These are phyloP conservation scores for Ommatoiulus sabulosus DNA, from an alignment of 2,888 invertebrate species.

Conservation along the genomic window DNA sequence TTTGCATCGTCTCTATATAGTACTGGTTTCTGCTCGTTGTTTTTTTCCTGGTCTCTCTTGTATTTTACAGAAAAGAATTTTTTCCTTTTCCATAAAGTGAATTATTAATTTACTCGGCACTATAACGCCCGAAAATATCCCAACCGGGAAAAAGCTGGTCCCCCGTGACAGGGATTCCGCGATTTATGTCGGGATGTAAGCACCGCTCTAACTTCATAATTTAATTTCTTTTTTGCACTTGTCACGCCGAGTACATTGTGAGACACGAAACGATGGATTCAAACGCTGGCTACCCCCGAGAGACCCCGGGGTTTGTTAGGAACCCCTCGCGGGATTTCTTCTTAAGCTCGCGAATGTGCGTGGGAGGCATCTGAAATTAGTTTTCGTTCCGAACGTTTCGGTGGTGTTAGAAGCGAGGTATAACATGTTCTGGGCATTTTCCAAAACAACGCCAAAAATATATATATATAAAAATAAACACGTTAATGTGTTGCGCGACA, in stretches of 20 bases:
- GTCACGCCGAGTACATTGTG: not conserved
- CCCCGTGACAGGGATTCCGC: conserved; percentile 31
- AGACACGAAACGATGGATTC: not conserved
- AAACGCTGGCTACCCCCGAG: not conserved
- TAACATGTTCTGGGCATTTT: not conserved
- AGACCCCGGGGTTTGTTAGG: conserved; percentile 29
- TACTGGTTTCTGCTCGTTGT: not conserved
- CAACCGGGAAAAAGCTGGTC: conserved; percentile 19
- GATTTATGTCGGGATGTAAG: conserved; percentile 2
- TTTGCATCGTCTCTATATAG: not conserved
- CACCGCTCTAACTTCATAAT: conserved; percentile 23
- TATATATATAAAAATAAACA: no score
- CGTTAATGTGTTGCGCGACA: no score
- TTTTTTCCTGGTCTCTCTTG: not conserved
- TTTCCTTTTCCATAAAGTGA: conserved; percentile 19
- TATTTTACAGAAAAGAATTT: not conserved
- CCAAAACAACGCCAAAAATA: no score
- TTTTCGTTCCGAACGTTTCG: not conserved
- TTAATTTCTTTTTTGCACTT: conserved; percentile 18
- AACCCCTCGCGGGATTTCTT: conserved; percentile 18
- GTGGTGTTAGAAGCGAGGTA: no score
- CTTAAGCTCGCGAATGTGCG: not conserved
- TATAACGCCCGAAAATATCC: conserved; percentile 13
- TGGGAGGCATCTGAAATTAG: not conserved
- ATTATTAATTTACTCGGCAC: conserved; percentile 1